Percentiles rank a stretch among this genome's conserved stretches.
Evolutionary conservation across 2,888 invertebrate genomes (phyloP).

Genomic region (Aromia moschata): DNA sequence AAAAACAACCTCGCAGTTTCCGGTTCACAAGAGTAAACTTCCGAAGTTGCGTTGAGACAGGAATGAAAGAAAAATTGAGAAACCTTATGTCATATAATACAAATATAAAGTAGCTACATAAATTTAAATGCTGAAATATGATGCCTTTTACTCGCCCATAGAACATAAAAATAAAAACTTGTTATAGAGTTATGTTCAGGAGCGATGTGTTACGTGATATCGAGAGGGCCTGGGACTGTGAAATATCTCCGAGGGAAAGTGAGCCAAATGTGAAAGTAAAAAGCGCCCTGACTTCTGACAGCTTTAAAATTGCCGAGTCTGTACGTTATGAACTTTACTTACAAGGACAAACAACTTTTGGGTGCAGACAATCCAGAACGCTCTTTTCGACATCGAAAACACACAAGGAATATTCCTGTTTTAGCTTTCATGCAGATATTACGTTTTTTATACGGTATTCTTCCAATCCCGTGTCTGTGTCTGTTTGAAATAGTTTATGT

Average conservation of each 20-base stretch:
- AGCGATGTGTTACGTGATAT: background rate
- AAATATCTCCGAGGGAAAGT: background rate
- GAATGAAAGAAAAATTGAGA: conserved; percentile 10
- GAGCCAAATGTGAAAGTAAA: background rate
- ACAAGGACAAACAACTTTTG: no score
- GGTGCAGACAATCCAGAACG: no score
- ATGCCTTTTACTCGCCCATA: conserved; percentile 7
- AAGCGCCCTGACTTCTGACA: background rate
- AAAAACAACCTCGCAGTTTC: background rate
- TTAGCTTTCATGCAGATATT: no score
- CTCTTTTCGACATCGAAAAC: no score
- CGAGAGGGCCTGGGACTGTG: background rate
- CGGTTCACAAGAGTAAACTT: background rate
- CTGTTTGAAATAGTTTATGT: no score
- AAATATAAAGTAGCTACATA: conserved; percentile 13
- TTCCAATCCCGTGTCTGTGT: no score
- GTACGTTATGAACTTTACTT: no score
- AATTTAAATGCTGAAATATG: conserved; percentile 17
- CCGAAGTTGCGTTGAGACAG: background rate
- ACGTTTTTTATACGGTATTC: no score
- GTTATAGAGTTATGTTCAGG: conserved; percentile 9
- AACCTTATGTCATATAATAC: conserved; percentile 13
- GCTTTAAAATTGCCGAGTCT: no score
- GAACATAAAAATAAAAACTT: conserved; percentile 10
- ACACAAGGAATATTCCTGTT: no score